Evolutionary conservation across 2,797 vertebrate genomes (phyloP).

Genomic region (Galagoides demidoff): DNA sequence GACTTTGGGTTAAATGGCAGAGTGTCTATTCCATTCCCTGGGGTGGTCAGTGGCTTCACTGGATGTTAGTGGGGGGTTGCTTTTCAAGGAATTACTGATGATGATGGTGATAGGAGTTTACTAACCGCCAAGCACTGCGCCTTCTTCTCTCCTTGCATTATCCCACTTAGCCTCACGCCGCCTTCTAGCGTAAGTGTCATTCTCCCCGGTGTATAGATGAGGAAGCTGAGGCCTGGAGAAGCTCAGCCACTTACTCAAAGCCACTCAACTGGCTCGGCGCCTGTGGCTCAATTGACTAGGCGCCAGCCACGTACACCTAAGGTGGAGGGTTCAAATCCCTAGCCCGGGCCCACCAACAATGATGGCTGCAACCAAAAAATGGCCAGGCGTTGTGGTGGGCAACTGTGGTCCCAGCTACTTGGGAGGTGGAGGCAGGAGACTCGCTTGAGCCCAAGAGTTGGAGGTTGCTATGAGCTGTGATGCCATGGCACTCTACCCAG

Average conservation of each 20-base stretch:
- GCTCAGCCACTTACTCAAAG: not conserved
- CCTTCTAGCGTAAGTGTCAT: not conserved
- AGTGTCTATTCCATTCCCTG: not conserved
- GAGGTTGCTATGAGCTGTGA: too few relatives aligned
- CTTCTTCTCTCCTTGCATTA: not conserved
- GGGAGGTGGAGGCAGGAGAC: too few relatives aligned
- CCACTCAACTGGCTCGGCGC: not conserved
- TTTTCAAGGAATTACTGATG: not conserved
- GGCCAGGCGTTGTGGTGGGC: too few relatives aligned
- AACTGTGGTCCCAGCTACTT: too few relatives aligned
- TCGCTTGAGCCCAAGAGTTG: too few relatives aligned
- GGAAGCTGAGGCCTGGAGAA: not conserved
- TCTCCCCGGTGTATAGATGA: not conserved
- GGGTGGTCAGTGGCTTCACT: not conserved
- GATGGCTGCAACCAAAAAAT: too few relatives aligned
- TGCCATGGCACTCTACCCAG: too few relatives aligned
- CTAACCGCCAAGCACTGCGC: not conserved
- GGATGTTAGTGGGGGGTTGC: not conserved
- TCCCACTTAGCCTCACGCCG: not conserved
- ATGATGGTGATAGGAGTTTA: not conserved
- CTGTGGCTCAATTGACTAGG: too few relatives aligned
- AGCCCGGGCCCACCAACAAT: too few relatives aligned
- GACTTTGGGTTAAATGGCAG: not conserved
- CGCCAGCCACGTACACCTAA: too few relatives aligned
- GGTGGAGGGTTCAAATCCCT: too few relatives aligned